Evolutionary conservation across 2,888 invertebrate species (phyloP).

Genomic region (Isoperla grammatica): DNA sequence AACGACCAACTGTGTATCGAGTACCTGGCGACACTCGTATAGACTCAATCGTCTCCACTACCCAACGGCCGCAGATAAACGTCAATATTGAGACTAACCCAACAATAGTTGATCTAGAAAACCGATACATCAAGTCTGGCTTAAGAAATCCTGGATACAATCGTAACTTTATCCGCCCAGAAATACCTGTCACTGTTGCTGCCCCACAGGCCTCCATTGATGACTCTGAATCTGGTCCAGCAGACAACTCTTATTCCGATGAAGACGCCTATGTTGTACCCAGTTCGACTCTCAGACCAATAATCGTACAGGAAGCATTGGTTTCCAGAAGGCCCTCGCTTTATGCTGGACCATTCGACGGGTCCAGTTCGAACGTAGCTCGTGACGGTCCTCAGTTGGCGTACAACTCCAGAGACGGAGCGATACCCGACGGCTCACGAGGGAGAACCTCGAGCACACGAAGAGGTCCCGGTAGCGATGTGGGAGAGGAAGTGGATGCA

Average conservation of each 20-base stretch:
- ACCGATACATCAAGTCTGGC: conserved; percentile 8
- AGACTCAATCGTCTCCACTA: background rate
- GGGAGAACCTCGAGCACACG: background rate
- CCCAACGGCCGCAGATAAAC: background rate
- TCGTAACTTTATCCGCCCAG: background rate
- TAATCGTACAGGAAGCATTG: background rate
- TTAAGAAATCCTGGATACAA: background rate
- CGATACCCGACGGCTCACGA: background rate
- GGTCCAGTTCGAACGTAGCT: background rate
- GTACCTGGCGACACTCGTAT: background rate
- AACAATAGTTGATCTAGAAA: background rate
- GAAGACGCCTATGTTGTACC: background rate
- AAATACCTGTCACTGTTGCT: background rate
- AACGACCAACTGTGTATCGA: conserved; percentile 2
- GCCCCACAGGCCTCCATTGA: background rate
- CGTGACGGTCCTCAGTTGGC: background rate
- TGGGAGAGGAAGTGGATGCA: conserved; percentile 34
- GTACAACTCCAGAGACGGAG: background rate
- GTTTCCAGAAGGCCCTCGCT: background rate
- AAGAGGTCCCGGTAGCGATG: background rate
- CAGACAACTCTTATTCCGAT: too few species aligned
- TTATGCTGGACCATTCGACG: background rate
- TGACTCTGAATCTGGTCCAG: background rate
- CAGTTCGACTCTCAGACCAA: background rate
- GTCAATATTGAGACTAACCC: background rate